Percentiles rank a stretch among this genome's conserved stretches.
These are phyloP conservation scores for Papilio gigon DNA, from an alignment of 2,888 invertebrate genomes.

Conservation along the genomic window DNA sequence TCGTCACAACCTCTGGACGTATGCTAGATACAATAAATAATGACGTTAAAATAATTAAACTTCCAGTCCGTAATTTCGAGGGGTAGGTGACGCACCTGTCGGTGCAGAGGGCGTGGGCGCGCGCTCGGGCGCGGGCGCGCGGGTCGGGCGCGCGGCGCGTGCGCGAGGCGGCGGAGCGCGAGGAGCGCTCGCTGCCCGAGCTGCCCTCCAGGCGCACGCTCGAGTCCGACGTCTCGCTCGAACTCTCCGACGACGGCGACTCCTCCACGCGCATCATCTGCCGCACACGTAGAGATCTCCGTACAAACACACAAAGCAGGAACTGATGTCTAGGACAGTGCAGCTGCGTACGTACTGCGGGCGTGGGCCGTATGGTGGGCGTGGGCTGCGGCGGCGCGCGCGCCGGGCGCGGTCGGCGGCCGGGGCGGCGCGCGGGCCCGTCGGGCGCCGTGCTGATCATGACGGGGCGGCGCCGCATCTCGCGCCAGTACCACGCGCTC, in stretches of 20 bases:
- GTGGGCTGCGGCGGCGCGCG: conserved; percentile 22
- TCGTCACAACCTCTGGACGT: background rate
- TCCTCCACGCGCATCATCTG: conserved; percentile 46
- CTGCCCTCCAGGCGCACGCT: conserved; percentile 60
- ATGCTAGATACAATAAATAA: background rate
- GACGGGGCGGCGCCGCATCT: conserved; percentile 89
- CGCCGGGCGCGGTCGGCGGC: conserved; percentile 41
- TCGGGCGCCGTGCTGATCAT: conserved; percentile 84
- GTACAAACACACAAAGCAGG: background rate
- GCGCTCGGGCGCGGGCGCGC: conserved; percentile 37
- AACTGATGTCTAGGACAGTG: background rate
- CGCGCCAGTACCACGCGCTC: conserved; percentile 86
- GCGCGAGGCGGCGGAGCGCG: conserved; percentile 44
- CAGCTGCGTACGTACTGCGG: conserved; percentile 41
- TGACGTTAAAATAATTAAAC: background rate
- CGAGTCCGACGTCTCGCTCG: conserved; percentile 62
- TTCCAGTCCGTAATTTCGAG: background rate
- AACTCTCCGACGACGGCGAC: conserved; percentile 50
- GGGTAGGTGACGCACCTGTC: conserved; percentile 39
- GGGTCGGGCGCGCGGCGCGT: conserved; percentile 31
- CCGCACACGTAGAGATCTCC: background rate
- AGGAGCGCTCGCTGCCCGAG: conserved; percentile 45
- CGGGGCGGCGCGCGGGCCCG: conserved; percentile 42
- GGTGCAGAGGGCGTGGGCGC: conserved; percentile 44
- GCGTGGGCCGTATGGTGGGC: conserved; percentile 44